Conservation (phyloP, 2,797 vertebrate species). For the Capromys pilorides region DNA sequence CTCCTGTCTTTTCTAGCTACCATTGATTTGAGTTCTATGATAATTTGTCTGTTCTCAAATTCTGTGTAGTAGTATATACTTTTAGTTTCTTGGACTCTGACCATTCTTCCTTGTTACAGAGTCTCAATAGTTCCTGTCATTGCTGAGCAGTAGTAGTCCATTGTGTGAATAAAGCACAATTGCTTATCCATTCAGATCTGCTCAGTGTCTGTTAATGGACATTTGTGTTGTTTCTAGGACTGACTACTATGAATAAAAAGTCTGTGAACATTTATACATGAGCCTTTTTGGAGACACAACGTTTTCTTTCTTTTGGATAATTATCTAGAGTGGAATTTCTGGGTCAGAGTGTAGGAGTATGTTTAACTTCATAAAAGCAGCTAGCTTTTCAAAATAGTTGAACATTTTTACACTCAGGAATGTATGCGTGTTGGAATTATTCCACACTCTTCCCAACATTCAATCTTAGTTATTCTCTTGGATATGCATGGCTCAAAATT, state of each 20-base stretch:
- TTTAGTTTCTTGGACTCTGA: conserved; percentile 38
- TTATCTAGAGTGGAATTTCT: conserved; percentile 41
- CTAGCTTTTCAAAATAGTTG: conserved; percentile 44
- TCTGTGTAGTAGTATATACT: not conserved
- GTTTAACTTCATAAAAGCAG: conserved; percentile 41
- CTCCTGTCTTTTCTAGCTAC: not conserved
- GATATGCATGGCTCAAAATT: conserved; percentile 26
- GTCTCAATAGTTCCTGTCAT: conserved; percentile 20
- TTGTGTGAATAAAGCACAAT: not conserved
- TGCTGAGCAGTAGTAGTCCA: not conserved
- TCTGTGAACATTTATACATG: not conserved
- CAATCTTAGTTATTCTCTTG: conserved; percentile 26
- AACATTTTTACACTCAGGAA: not conserved
- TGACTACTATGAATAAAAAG: conserved; percentile 38
- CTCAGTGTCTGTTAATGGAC: not conserved
- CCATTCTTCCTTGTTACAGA: conserved; percentile 40
- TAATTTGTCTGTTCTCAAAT: conserved; percentile 6
- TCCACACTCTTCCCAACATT: conserved; percentile 24
- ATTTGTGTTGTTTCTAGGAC: conserved; percentile 50
- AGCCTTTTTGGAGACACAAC: conserved; percentile 30
- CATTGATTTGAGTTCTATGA: conserved; percentile 1
- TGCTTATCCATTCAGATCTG: not conserved
- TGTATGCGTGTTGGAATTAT: not conserved
- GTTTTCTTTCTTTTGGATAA: conserved; percentile 66
- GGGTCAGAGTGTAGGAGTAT: not conserved